Conservation (phyloP, 2,797 vertebrate species). For the Alcedo quadribrachys region DNA sequence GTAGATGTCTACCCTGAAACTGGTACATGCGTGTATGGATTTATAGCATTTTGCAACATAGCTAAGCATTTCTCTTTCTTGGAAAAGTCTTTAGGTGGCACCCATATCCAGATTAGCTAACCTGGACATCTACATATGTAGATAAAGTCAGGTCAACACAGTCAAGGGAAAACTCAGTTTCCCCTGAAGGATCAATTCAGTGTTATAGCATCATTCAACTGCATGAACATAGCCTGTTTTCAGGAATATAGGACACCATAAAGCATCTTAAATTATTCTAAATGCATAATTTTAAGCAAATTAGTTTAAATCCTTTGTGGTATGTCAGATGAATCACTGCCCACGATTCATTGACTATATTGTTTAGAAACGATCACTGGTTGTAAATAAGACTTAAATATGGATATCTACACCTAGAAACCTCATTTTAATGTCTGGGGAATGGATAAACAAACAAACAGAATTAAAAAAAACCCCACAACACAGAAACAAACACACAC, state of each 20-base stretch:
- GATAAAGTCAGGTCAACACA: background rate
- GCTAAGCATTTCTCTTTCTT: background rate
- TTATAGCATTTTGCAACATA: background rate
- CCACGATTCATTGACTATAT: background rate
- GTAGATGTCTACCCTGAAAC: background rate
- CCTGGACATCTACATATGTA: rapidly evolving
- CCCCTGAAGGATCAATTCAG: background rate
- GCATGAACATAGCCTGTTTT: background rate
- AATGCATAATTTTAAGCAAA: background rate
- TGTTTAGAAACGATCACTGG: background rate
- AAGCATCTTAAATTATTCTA: background rate
- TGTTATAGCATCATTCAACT: background rate
- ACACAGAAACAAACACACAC: no score
- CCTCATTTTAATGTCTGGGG: background rate
- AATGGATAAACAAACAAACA: background rate
- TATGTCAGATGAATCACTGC: background rate
- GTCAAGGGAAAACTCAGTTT: background rate
- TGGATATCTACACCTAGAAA: background rate
- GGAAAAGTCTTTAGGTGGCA: background rate
- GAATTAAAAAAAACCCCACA: no score
- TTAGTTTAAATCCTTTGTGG: background rate
- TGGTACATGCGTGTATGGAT: rapidly evolving
- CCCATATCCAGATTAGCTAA: background rate
- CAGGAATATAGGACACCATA: background rate
- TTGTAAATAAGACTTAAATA: background rate